Evolutionary conservation across 35 echinoderm and acorn worm genomes (phyloP).

Genomic region (Lytechinus pictus): DNA sequence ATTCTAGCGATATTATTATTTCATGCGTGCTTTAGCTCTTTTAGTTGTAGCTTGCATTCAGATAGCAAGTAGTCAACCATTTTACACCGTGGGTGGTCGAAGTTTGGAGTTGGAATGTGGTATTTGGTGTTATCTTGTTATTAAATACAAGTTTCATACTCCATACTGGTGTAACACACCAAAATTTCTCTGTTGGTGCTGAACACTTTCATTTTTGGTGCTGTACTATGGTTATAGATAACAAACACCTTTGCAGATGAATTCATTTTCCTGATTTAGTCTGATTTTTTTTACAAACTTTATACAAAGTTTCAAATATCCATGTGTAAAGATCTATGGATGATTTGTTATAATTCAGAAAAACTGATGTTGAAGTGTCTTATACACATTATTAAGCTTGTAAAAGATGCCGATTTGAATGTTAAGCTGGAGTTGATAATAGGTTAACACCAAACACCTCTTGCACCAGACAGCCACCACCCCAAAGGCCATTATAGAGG

Average conservation of each 20-base stretch:
- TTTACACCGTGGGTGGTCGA: background rate
- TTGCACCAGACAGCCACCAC: background rate
- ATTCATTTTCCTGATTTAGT: no score
- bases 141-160: background rate
- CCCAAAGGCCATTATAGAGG: background rate
- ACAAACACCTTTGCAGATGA: background rate
- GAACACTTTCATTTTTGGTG: background rate
- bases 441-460: background rate
- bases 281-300: no score
- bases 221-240: background rate
- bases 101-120: background rate
- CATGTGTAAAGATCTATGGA: no score
- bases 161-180: background rate
- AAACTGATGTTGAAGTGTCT: no score
- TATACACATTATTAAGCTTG: background rate
- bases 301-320: no score
- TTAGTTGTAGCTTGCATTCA: conserved; percentile 7
- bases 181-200: no score
- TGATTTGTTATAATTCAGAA: no score
- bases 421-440: background rate
- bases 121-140: background rate
- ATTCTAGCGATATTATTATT: background rate
- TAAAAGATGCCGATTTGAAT: background rate
- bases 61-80: conserved; percentile 10
- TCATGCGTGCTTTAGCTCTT: conserved; percentile 23